phyloP scores from a whole-genome alignment of 2,888 invertebrate genomes.

The Ophioninae sp. region DNA sequence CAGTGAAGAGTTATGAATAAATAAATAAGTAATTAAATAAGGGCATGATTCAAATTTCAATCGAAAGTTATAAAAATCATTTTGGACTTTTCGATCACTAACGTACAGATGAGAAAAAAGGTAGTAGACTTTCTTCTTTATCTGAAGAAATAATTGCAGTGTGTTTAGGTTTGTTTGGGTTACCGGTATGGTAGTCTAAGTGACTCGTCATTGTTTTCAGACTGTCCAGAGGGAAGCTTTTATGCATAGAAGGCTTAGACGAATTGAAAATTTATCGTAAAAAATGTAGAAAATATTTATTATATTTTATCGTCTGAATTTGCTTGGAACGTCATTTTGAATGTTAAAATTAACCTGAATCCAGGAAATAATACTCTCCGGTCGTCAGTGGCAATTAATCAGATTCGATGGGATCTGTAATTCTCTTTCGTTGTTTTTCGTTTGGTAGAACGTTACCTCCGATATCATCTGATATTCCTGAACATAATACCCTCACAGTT shows the following conservation, averaged over 20 bases:
- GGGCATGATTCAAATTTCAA: too few species aligned
- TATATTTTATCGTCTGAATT: neutral
- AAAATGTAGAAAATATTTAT: neutral
- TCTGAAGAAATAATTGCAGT: too few species aligned
- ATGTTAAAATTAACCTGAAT: neutral
- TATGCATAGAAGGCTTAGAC: too few species aligned
- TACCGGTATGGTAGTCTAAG: too few species aligned
- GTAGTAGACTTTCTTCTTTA: neutral
- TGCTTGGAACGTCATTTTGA: neutral
- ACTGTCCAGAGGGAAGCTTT: too few species aligned
- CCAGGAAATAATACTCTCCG: neutral
- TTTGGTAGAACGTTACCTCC: neutral
- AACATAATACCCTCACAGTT: neutral
- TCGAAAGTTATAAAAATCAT: too few species aligned
- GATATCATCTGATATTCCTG: neutral
- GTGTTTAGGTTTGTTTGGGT: too few species aligned
- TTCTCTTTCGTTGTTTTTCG: neutral
- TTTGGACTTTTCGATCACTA: too few species aligned
- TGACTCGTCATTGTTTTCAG: too few species aligned
- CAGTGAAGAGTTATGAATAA: too few species aligned
- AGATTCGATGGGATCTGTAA: constrained; percentile 31
- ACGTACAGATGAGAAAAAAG: neutral
- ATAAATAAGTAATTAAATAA: too few species aligned
- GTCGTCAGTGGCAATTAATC: constrained; percentile 11
- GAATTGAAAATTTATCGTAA: too few species aligned